phyloP scores from a whole-genome alignment of 92 coral and sea anemone genomes.

The Epizoanthus ramosus region DNA sequence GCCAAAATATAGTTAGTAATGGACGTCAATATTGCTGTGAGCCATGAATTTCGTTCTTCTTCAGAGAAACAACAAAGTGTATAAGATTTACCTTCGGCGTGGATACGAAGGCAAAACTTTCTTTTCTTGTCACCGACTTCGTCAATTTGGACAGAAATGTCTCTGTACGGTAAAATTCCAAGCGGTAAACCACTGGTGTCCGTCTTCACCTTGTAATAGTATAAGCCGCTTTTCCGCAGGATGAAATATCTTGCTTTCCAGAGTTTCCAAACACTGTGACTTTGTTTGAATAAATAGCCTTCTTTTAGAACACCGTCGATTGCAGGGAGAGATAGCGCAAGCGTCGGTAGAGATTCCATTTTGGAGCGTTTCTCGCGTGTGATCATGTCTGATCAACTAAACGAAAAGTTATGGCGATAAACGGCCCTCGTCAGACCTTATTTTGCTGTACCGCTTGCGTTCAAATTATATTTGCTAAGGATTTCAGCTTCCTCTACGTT shows the following conservation, averaged over 20 bases:
- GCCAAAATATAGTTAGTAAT: conserved; percentile 73
- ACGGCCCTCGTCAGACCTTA: conserved; percentile 14
- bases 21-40: conserved; percentile 91
- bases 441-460: not conserved
- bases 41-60: conserved; percentile 93
- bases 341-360: conserved; percentile 28
- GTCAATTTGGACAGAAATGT: conserved; percentile 88
- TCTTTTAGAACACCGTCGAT: conserved; percentile 79
- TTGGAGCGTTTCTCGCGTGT: conserved; percentile 33
- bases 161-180: conserved; percentile 76
- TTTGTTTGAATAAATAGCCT: conserved; percentile 95
- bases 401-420: conserved; percentile 21
- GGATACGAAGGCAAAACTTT: conserved; percentile 82
- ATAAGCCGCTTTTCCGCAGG: conserved; percentile 82
- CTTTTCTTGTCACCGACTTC: conserved; percentile 83
- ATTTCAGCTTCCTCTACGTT: too few species aligned
- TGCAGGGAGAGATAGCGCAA: conserved; percentile 68
- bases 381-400: conserved; percentile 18
- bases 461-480: too few species aligned
- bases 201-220: conserved; percentile 84
- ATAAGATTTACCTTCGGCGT: conserved; percentile 81
- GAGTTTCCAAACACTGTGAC: conserved; percentile 90
- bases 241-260: conserved; percentile 97
- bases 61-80: conserved; percentile 90
- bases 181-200: conserved; percentile 80